phyloP scores from a whole-genome alignment of 2,113 vertebrate species.

The Todiramphus saurophagus region DNA sequence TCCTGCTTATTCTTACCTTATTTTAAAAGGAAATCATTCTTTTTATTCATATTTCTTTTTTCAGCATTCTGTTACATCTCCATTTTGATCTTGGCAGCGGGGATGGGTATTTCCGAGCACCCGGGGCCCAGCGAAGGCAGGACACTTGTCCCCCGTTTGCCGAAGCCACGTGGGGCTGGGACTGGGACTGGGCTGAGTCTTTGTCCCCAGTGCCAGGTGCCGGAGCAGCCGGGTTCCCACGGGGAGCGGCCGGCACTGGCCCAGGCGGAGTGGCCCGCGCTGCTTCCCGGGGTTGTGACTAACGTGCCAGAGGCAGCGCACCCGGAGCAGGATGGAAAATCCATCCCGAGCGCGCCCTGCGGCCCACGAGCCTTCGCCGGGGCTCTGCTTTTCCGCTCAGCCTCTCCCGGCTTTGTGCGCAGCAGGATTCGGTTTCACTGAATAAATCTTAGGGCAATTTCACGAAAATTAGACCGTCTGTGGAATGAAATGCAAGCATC shows the following conservation, averaged over 20 bases:
- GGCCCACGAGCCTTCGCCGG: background rate
- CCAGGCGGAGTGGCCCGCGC: background rate
- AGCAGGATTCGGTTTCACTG: conserved; percentile 31
- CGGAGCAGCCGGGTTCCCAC: fast-evolving
- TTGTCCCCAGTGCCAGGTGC: background rate
- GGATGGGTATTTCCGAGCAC: background rate
- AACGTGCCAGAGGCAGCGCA: fast-evolving
- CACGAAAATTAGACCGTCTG: conserved; percentile 42
- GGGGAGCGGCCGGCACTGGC: background rate
- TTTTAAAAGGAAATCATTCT: background rate
- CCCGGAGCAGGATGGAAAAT: background rate
- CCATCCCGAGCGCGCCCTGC: background rate
- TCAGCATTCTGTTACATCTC: background rate
- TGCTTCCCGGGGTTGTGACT: background rate
- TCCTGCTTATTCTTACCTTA: background rate
- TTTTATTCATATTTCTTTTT: background rate
- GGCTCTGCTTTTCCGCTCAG: background rate
- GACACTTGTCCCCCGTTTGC: fast-evolving
- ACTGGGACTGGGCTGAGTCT: background rate
- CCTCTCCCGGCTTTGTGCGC: background rate
- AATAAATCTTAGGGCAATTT: conserved; percentile 50
- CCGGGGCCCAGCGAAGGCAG: fast-evolving
- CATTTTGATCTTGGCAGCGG: fast-evolving
- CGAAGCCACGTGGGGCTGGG: too few relatives aligned
- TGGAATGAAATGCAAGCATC: conserved; percentile 34